Percentiles rank a stretch among this genome's conserved stretches.
phyloP scores from a whole-genome alignment of 2,113 vertebrate species.

The Rousettus leschenaultii region DNA sequence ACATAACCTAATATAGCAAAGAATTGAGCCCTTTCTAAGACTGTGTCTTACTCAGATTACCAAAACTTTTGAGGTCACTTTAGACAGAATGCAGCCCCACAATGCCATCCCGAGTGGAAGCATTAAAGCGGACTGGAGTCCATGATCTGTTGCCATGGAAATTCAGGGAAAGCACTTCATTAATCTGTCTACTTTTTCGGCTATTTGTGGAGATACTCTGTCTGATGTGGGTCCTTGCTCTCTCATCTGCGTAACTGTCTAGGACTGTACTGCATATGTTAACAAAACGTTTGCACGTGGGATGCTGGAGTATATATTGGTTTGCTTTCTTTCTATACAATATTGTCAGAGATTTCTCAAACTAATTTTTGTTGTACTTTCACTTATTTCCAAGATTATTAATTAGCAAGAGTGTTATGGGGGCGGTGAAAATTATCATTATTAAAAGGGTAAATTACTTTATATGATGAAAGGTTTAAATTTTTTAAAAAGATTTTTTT shows the following conservation, averaged over 20 bases:
- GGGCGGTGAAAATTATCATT: background rate
- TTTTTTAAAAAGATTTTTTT: background rate
- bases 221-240: background rate
- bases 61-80: background rate
- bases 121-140: background rate
- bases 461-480: background rate
- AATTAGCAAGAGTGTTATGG: background rate
- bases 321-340: background rate
- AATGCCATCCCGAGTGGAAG: background rate
- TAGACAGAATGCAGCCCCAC: background rate
- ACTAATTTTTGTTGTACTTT: conserved; percentile 13
- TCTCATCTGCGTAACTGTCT: background rate
- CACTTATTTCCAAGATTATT: conserved; percentile 11
- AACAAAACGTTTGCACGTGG: background rate
- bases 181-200: background rate
- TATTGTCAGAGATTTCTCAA: background rate
- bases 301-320: background rate
- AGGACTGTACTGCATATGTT: background rate
- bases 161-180: background rate
- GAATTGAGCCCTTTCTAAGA: background rate
- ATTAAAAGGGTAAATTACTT: background rate
- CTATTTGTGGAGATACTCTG: background rate
- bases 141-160: background rate
- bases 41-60: background rate
- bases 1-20: background rate